Base-by-base conservation (phyloP, 2,113 vertebrate genomes). In the Otis tarda region DNA sequence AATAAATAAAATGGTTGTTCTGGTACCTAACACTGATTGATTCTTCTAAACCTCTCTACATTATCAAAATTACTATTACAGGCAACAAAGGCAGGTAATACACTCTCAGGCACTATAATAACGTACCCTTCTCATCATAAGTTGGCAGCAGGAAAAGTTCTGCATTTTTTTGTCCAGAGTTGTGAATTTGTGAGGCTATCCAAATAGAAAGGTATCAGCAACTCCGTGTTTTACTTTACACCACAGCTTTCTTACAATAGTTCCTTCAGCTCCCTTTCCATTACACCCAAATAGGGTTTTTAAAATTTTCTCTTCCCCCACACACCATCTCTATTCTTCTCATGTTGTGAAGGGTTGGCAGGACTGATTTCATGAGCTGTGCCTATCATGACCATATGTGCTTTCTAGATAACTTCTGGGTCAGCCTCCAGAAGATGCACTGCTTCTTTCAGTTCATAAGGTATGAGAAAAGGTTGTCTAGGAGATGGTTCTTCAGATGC, bases 251-350 rank as follows among this genome's bases (percentile, higher is more conserved):
- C 59, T 55, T 37, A 65, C 13, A 70, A 8, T 18, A 47, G 9
- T 11, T 65, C 47, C 41, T 24, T 23, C 7, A 3, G 4, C 6
- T 73, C 18, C 31, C 41, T 53, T 57, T n/a, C 57, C 23, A 24
- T 25, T 37, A 43, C 52, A 14, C 22, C 35, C 14, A 75, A 64
- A 27, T 23, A 14, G 41, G 41, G 16, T 33, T 6, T 64, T 25
- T 30, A 28, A 15, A 0, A 7, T 1, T 14, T 45, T 45, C 39
- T 57, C n/a, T 53, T 4, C 4, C 17, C 7, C n/a, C 19, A 12
- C 25, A 9, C 25, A 17, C 25, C 17, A 47, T 53, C 45, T 56
- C 71, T 71, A 1, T 6, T 52, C 49, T 55, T 71, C 27, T 31
- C 18, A 25, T 6, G 33, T 41, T 28, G 22, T 20, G 37, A 50